Conservation (phyloP, 2,888 invertebrate species). For the Drosophila fungiperda region DNA sequence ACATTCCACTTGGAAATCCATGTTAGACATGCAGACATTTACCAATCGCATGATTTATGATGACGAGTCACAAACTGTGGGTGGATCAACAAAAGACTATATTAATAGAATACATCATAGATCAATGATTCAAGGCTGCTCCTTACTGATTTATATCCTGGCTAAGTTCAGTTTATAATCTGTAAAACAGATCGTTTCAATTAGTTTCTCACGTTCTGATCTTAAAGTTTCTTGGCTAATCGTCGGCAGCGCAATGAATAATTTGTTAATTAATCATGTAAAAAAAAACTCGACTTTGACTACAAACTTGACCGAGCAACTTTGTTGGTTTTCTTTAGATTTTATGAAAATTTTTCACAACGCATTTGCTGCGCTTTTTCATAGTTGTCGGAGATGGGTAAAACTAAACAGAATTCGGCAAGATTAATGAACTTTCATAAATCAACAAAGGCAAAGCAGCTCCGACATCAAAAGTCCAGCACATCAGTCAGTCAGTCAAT, state of each 20-base stretch:
- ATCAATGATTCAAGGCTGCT: neutral
- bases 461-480: slow-evolving; percentile 56
- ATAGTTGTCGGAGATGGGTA: slow-evolving; percentile 16
- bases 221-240: neutral
- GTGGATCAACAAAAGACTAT: slow-evolving; percentile 11
- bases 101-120: slow-evolving; percentile 22
- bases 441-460: slow-evolving; percentile 54
- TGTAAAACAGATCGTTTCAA: slow-evolving; percentile 9
- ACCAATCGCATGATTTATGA: slow-evolving; percentile 63
- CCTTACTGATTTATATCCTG: neutral
- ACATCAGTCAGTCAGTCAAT: slow-evolving; percentile 34
- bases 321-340: slow-evolving; percentile 50
- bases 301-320: slow-evolving; percentile 44
- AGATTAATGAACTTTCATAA: slow-evolving; percentile 81
- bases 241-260: slow-evolving; percentile 69
- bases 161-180: neutral
- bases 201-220: slow-evolving; percentile 66
- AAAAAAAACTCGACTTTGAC: slow-evolving; percentile 42
- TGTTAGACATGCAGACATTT: slow-evolving; percentile 33
- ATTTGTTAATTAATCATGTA: slow-evolving; percentile 81
- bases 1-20: slow-evolving; percentile 43
- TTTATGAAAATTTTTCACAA: slow-evolving; percentile 57
- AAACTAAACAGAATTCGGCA: slow-evolving; percentile 63
- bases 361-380: slow-evolving; percentile 66
- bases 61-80: slow-evolving; percentile 39